These are phyloP conservation scores for Diuraphis noxia DNA, from an alignment of 1,140 invertebrate species.

Conservation along the genomic window DNA sequence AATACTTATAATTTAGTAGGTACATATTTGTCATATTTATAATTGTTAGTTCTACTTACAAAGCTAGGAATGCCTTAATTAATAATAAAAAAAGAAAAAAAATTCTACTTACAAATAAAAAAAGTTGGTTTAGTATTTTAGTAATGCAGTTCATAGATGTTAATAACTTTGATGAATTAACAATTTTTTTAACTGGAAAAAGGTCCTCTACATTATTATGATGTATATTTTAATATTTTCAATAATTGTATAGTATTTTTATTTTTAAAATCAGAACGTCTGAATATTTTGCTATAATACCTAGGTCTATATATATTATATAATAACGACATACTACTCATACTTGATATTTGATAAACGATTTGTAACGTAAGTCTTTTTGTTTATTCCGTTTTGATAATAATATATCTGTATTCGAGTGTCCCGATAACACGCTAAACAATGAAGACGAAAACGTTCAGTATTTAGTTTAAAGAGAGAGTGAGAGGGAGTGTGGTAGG, in stretches of 20 bases:
- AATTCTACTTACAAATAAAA: too few relatives aligned
- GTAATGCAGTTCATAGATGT: too few relatives aligned
- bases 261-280: background rate
- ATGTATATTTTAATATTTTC: background rate
- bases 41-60: too few relatives aligned
- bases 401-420: background rate
- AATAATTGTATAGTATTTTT: background rate
- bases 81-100: too few relatives aligned
- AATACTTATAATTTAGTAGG: too few relatives aligned
- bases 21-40: too few relatives aligned
- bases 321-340: background rate
- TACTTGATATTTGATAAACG: background rate
- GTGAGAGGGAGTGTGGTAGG: too few relatives aligned
- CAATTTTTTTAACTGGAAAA: background rate
- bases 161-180: background rate
- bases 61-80: too few relatives aligned
- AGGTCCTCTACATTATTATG: background rate
- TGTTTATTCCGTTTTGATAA: background rate
- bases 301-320: background rate
- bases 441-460: background rate
- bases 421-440: background rate
- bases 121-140: too few relatives aligned
- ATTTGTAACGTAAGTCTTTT: background rate
- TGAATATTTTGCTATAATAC: background rate
- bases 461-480: background rate